Evolutionary conservation across 2,888 invertebrate species (phyloP).

Genomic region (Hedya salicella): DNA sequence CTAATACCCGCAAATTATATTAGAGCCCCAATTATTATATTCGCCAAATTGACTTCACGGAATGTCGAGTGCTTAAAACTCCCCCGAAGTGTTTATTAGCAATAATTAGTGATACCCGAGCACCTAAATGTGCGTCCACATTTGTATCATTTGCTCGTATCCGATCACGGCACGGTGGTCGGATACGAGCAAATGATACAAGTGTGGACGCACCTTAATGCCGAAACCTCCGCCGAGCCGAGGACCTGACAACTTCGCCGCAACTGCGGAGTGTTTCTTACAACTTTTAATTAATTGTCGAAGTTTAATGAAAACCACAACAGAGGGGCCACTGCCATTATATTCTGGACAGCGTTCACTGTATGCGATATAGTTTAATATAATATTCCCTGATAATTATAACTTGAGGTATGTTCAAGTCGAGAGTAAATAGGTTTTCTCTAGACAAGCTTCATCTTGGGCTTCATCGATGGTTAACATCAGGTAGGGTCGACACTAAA

Average conservation of each 20-base stretch:
- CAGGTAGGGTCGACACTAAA: too few species aligned
- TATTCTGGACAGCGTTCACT: conserved; percentile 50
- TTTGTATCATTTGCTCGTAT: too few species aligned
- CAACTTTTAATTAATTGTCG: conserved; percentile 75
- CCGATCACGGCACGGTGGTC: too few species aligned
- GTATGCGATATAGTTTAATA: conserved; percentile 9
- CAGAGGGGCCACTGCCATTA: conserved; percentile 56
- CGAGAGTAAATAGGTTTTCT: too few species aligned
- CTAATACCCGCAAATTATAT: conserved; percentile 48
- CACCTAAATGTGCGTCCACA: too few species aligned
- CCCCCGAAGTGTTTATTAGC: conserved; percentile 42
- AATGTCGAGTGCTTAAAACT: conserved; percentile 52
- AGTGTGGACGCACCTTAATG: too few species aligned
- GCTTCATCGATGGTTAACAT: too few species aligned
- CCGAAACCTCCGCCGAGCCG: neutral
- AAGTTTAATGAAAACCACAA: conserved; percentile 55
- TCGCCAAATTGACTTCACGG: conserved; percentile 47
- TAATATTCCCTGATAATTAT: neutral
- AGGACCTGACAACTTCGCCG: conserved; percentile 41
- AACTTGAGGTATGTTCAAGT: too few species aligned
- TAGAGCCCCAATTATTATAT: conserved; percentile 44
- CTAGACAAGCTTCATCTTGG: too few species aligned
- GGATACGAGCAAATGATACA: too few species aligned
- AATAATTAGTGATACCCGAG: conserved; percentile 37
- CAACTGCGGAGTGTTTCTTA: conserved; percentile 60